Percentiles rank a stretch among this genome's conserved stretches.
phyloP scores from a whole-genome alignment of 2,797 vertebrate species.

The Pseudochaenichthys georgianus region DNA sequence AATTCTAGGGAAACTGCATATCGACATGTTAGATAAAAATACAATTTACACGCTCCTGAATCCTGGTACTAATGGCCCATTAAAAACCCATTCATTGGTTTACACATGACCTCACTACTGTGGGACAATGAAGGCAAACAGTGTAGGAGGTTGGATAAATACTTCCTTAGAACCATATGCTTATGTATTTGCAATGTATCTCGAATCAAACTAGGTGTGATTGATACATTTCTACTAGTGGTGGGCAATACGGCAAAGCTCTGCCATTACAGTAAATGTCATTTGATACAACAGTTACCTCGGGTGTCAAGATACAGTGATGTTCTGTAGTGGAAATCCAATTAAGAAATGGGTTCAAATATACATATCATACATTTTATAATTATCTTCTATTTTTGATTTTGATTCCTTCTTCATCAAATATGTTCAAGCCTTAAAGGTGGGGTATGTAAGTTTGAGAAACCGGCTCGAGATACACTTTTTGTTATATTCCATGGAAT shows the following conservation, averaged over 20 bases:
- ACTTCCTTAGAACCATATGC: neutral
- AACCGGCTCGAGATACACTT: too few relatives aligned
- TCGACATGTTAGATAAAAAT: neutral
- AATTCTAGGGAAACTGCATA: neutral
- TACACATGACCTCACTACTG: slow-evolving; percentile 1
- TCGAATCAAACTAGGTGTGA: neutral
- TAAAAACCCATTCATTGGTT: slow-evolving; percentile 12
- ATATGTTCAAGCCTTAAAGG: too few relatives aligned
- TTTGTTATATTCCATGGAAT: too few relatives aligned
- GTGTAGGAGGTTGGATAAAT: neutral
- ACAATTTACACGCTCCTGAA: slow-evolving; percentile 2
- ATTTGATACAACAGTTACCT: too few relatives aligned
- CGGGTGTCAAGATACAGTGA: too few relatives aligned
- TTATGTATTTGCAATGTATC: neutral
- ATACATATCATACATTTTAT: too few relatives aligned
- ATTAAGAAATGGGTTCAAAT: too few relatives aligned
- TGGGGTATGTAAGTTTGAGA: too few relatives aligned
- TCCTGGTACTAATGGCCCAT: neutral
- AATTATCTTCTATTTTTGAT: too few relatives aligned
- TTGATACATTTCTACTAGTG: neutral
- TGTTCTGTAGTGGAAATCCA: too few relatives aligned
- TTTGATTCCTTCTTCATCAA: neutral
- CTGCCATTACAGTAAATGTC: too few relatives aligned
- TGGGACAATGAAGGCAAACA: neutral
- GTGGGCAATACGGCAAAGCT: too few relatives aligned